These are phyloP conservation scores for Habroteleia sp. DNA, from an alignment of 2,888 invertebrate genomes.

Conservation along the genomic window DNA sequence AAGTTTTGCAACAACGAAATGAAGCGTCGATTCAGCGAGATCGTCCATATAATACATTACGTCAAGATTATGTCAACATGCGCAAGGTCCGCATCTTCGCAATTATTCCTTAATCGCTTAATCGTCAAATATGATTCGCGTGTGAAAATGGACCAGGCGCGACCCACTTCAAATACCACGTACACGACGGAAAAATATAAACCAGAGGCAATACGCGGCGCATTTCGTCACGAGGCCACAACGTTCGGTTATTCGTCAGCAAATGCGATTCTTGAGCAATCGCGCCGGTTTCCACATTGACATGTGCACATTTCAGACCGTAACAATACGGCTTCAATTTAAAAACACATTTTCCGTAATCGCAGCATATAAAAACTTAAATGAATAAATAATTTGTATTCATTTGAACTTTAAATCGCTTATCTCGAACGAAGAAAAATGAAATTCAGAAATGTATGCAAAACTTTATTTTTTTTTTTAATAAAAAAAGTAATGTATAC, in stretches of 20 bases:
- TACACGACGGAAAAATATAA: conserved; percentile 35
- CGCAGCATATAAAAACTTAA: too few species aligned
- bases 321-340: too few species aligned
- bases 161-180: conserved; percentile 49
- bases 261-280: conserved; percentile 34
- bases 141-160: conserved; percentile 25
- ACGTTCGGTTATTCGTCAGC: conserved; percentile 69
- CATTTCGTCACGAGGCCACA: conserved; percentile 70
- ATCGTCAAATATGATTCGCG: conserved; percentile 28
- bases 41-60: not conserved
- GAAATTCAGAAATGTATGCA: too few species aligned
- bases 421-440: too few species aligned
- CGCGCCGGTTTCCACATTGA: too few species aligned
- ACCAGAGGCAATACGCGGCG: conserved; percentile 57
- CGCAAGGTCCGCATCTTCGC: conserved; percentile 3
- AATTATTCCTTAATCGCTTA: conserved; percentile 40
- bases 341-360: too few species aligned
- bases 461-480: too few species aligned
- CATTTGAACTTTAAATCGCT: too few species aligned
- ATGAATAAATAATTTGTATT: too few species aligned
- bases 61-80: conserved; percentile 23
- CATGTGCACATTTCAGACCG: too few species aligned
- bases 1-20: conserved; percentile 1
- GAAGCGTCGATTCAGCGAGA: not conserved
- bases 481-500: too few species aligned